Evolutionary conservation across 2,888 invertebrate genomes (phyloP), one percentile per base, ranked within the genome.

Genomic region (Microlaimidae sp.): DNA sequence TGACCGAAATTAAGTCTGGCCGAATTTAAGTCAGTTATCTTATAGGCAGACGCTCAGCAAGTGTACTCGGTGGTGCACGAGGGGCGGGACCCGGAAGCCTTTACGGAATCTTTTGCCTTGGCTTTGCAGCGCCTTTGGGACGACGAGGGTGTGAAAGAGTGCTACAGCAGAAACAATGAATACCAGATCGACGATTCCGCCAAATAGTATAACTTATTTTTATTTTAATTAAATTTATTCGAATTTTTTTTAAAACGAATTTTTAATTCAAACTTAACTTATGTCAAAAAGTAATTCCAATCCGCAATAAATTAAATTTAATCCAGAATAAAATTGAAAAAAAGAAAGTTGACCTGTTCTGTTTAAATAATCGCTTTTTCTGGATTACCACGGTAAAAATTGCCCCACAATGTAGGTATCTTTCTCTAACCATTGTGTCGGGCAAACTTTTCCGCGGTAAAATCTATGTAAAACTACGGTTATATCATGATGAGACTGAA

Each of bases 161-260:
- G 95, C 78, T 97, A 95, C 78, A 87, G 89, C 58, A 82, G 95
- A 75, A 90, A 90, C 76, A 97, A 97, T 79, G 97, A 97, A 81
- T 97, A 97, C 78, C 97, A 97, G 79, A 84, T 95, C 75, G 95
- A 95, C 77, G 95, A 97, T 77, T 95, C 93, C 69, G 95, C 95
- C 73, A 95, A 95, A 89, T 95, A 95, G 93, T 95, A 76, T 84
- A 88, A 58, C 63, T 17, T n/a, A 52, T 23, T 17, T 51, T 25
- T 21, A 5, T 1, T 10, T 56, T 23, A 13, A n/a, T 3, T 51
- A n/a, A n/a, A 4, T 54, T 5, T 3, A 13, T 51, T 3, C 7
- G 27, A 27, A 50, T 17, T 51, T 13, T 21, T 3, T 7, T 51
- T 48, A 7, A 25, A 19, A 23, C n/a, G n/a, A n/a, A n/a, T n/a